Evolutionary conservation across 2,888 invertebrate genomes (phyloP), one percentile per base, ranked within the genome.

Genomic region (Apodemia hepburni): DNA sequence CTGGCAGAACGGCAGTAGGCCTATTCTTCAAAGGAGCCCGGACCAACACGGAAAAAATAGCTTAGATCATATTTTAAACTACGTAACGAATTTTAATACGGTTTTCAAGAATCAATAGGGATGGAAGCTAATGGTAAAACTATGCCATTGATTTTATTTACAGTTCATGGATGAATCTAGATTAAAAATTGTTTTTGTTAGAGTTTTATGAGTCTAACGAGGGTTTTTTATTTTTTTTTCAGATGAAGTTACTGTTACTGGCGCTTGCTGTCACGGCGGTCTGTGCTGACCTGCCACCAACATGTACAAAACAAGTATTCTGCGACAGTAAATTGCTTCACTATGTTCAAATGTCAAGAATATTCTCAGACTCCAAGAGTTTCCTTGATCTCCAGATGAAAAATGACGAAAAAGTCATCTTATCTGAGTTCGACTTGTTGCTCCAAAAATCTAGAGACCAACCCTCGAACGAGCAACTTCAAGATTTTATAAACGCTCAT

Each of bases 371-470:
- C 80, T 97, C 96, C 35, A 97, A 97, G 80, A 94, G 95, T 0
- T 97, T 97, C 82, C 97, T 97, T n/a, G 97, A 97, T 77, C 93
- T 95, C 84, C 93, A 94, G 68, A 91, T 97, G 82, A 93, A 92
- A 64, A 77, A 87, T 49, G 87, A 94, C 59, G 93, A 94, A 66
- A 88, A 92, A 65, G 85, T 84, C 62, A 94, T 94, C 0, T 80
- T 95, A 18, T 69, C 74, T 7, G 92, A 91, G 51, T 96, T 95
- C 74, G 80, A 92, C 0, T 71, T 76, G 18, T 82, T 95, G 49
- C 92, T 95, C 76, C 80, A 89, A 17, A 69, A 81, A 3, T 89
- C 89, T 0, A 81, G 88, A 33, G 73, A 87, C 9, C 75, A 85
- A 9, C 94, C 94, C 0, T 81, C 84, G 0, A 78, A 75, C 54